These are phyloP conservation scores for Copidosoma floridanum DNA, from an alignment of 1,140 invertebrate genomes.

Conservation along the genomic window DNA sequence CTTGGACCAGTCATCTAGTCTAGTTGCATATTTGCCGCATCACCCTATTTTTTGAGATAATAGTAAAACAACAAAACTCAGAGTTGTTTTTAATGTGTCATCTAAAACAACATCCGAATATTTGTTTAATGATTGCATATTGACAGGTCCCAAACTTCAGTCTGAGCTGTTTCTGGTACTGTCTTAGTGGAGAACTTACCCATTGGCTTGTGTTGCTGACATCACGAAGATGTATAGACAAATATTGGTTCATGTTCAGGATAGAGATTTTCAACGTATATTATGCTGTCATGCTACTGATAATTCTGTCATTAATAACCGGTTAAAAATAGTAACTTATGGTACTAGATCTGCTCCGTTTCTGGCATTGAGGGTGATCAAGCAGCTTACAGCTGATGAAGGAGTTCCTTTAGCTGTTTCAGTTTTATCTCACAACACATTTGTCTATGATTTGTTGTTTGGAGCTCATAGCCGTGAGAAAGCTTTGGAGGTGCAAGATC, in stretches of 20 bases:
- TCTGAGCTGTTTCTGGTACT: no score
- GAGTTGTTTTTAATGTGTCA: no score
- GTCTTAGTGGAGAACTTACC: no score
- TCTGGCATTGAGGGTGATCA: conserved; percentile 7
- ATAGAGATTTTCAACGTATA: conserved; percentile 10
- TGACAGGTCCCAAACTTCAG: no score
- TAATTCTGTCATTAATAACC: background rate
- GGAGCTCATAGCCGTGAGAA: background rate
- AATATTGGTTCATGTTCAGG: background rate
- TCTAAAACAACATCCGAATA: no score
- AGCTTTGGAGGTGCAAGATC: background rate
- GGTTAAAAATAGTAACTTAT: conserved; percentile 14
- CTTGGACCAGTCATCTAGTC: no score
- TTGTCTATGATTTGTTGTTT: background rate
- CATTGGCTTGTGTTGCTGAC: no score
- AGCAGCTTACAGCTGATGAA: conserved; percentile 7
- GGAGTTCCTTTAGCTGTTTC: background rate
- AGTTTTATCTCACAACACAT: background rate
- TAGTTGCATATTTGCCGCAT: no score
- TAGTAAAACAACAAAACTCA: no score
- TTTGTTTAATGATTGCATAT: no score
- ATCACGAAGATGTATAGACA: no score
- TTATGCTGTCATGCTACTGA: background rate
- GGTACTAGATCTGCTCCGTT: conserved; percentile 11
- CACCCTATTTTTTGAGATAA: no score